Base-by-base conservation (phyloP, 2,888 invertebrate genomes). In the Thelaira solivaga region DNA sequence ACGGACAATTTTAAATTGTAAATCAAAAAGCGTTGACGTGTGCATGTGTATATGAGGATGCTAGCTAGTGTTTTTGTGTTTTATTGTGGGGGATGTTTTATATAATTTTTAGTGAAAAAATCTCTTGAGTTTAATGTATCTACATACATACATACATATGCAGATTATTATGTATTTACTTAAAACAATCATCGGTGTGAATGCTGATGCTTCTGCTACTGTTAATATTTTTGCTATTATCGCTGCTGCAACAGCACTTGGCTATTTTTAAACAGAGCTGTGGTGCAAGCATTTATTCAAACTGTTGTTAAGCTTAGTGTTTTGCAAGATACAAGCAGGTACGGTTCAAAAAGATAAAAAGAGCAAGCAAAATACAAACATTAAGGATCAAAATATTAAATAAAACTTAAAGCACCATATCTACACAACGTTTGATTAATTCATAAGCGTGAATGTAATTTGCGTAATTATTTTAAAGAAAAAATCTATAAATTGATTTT, bases 401-500 rank as follows among this genome's bases (percentile, higher is more conserved):
- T n/a, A 41, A 18, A 45, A 13, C 16, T 16, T 53, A 29, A 36
- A 43, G 5, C n/a, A 22, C 3, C 13, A 43, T n/a, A n/a, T n/a
- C n/a, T 62, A 34, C 0, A 22, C 51, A 39, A 7, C 22, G 13
- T 59, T 59, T 16, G 41, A 59, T 45, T 41, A 8, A 24, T 55
- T 26, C 4, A 26, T 26, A 39, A 39, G n/a, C 4, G 7, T 6
- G 5, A 65, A 20, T 22, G 20, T 43, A 16, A 24, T 74, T 69
- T 65, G 36, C 34, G 77, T 74, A 69, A 69, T 67, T 72, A 39
- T 31, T 41, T 20, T n/a, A 49, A 34, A 39, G 31, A 29, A 41
- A 73, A 74, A 78, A 71, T 71, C 74, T 49, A 71, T 78, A 78
- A 71, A 78, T 71, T 47, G 74, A 74, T 78, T 74, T 68, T 49